Conservation (phyloP, 2,888 invertebrate genomes). For the Eumacrocentrus americanus region DNA sequence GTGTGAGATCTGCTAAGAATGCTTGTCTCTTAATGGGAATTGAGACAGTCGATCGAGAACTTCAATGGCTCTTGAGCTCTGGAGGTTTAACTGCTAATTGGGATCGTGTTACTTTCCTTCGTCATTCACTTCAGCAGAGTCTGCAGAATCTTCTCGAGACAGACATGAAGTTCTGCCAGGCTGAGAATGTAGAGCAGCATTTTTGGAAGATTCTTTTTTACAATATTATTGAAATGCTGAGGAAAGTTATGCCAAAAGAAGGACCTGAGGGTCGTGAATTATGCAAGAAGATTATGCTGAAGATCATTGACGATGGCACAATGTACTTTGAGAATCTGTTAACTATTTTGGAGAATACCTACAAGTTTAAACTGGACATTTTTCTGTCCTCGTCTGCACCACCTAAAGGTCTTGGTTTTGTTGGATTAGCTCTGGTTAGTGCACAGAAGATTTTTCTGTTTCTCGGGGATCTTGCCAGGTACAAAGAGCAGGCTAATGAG, state of each 20-base stretch:
- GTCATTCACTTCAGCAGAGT: conserved; percentile 72
- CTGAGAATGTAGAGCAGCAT: conserved; percentile 85
- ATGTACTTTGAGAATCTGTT: conserved; percentile 79
- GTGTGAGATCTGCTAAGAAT: conserved; percentile 69
- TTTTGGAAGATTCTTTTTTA: conserved; percentile 93
- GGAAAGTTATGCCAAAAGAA: conserved; percentile 69
- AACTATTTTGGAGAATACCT: conserved; percentile 74
- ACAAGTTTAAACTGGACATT: conserved; percentile 73
- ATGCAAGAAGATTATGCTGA: conserved; percentile 70
- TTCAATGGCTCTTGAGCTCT: conserved; percentile 69
- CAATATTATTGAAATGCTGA: conserved; percentile 82
- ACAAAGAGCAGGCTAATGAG: conserved; percentile 84
- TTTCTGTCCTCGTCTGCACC: conserved; percentile 63
- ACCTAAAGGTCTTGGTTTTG: conserved; percentile 70
- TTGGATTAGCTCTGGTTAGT: conserved; percentile 80
- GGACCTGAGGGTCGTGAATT: conserved; percentile 69
- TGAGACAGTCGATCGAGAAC: conserved; percentile 71
- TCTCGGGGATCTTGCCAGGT: conserved; percentile 91
- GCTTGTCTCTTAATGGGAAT: conserved; percentile 71
- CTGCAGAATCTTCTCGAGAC: conserved; percentile 73
- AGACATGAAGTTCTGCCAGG: conserved; percentile 85
- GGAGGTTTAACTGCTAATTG: conserved; percentile 71
- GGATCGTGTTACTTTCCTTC: conserved; percentile 69
- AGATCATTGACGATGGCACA: conserved; percentile 80
- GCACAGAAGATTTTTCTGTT: conserved; percentile 88